A percentile compares a stretch with the other conserved stretches of the same genome.
phyloP scores from a whole-genome alignment of 1,140 invertebrate species.

The Acromyrmex charruanus region DNA sequence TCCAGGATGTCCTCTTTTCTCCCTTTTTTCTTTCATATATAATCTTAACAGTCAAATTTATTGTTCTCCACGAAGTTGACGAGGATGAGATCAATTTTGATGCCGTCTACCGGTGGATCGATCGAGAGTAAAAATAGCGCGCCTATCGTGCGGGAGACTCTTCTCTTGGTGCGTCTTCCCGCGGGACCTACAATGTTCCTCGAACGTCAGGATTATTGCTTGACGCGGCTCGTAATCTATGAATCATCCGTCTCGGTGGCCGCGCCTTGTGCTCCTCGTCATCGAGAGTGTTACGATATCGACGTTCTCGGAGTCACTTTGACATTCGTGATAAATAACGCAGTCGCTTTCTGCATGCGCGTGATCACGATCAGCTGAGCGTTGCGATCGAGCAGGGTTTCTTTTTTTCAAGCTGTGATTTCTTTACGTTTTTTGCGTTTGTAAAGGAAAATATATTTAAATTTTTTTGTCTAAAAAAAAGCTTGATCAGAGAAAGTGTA shows the following conservation, averaged over 20 bases:
- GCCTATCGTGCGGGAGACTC: background rate
- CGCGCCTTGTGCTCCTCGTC: conserved; percentile 45
- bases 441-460: conserved; percentile 3
- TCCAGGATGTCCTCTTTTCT: background rate
- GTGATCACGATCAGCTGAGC: conserved; percentile 59
- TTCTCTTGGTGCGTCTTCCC: conserved; percentile 7
- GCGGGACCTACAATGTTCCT: conserved; percentile 5
- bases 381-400: background rate
- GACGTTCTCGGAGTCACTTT: background rate
- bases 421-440: background rate
- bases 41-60: conserved; percentile 1
- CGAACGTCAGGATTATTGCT: conserved; percentile 27
- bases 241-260: conserved; percentile 48
- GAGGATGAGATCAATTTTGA: background rate
- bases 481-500: background rate
- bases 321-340: conserved; percentile 18
- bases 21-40: background rate
- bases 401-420: background rate
- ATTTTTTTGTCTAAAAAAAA: background rate
- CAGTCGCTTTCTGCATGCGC: background rate
- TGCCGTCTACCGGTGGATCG: conserved; percentile 13
- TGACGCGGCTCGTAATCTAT: conserved; percentile 22
- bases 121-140: conserved; percentile 44
- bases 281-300: background rate
- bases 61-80: background rate